Evolutionary conservation across 1,140 invertebrate species (phyloP).

Genomic region (Bombus pyrosoma): DNA sequence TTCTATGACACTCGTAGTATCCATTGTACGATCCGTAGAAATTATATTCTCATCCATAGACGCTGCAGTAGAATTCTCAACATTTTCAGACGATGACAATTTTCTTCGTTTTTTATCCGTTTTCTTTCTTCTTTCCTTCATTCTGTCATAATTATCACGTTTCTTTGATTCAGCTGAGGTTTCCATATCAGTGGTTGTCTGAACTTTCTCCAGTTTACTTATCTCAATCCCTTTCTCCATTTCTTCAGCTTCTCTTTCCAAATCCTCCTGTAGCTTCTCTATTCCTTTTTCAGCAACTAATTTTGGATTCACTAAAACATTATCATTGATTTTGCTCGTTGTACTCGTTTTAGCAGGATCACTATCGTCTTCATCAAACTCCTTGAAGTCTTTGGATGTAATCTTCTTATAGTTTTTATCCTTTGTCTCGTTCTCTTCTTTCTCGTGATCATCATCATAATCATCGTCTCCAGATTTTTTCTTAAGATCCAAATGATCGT

Average conservation of each 20-base stretch:
- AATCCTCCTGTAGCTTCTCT: constrained; percentile 70
- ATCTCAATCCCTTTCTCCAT: constrained; percentile 61
- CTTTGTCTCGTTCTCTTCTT: constrained; percentile 3
- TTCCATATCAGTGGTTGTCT: background rate
- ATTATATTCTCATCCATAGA: background rate
- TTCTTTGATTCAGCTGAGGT: background rate
- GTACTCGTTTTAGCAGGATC: constrained; percentile 28
- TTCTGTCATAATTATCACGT: background rate
- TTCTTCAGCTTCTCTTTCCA: constrained; percentile 67
- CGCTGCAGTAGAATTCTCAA: background rate
- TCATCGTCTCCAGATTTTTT: background rate
- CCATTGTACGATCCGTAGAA: background rate
- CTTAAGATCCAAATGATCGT: constrained; percentile 56
- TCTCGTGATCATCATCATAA: background rate
- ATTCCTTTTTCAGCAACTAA: constrained; percentile 65
- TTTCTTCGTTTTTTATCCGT: background rate
- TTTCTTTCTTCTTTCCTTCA: background rate
- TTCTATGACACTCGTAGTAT: background rate
- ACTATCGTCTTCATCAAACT: constrained; percentile 56
- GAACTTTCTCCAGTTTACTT: constrained; percentile 6
- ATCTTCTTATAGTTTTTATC: background rate
- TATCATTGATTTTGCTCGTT: background rate
- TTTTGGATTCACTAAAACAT: constrained; percentile 65
- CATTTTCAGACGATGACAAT: background rate
- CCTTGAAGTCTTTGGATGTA: constrained; percentile 12